A percentile compares a stretch with the other conserved stretches of the same genome.
These are phyloP conservation scores for Tetrax tetrax DNA, from an alignment of 2,113 vertebrate genomes.

Conservation along the genomic window DNA sequence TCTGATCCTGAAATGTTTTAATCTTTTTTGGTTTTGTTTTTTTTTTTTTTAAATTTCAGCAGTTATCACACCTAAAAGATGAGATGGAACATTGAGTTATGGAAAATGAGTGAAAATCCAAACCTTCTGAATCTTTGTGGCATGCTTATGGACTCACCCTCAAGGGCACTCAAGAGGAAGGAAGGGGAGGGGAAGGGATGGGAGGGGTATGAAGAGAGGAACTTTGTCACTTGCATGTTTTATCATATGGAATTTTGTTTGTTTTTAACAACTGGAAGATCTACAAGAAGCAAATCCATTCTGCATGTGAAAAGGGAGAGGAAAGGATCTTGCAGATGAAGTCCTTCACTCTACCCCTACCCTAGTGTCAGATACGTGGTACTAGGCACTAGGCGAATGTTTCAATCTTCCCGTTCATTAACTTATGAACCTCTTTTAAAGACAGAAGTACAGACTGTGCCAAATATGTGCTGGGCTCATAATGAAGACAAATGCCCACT, in stretches of 20 bases:
- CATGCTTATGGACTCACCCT: not conserved
- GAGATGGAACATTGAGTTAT: not conserved
- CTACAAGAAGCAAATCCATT: not conserved
- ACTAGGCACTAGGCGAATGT: not conserved
- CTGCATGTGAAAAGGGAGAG: not conserved
- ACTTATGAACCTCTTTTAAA: constrained; percentile 53
- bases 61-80: not conserved
- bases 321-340: not conserved
- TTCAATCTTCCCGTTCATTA: constrained; percentile 58
- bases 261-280: not conserved
- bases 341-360: not conserved
- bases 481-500: constrained; percentile 75
- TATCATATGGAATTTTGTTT: not conserved
- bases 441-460: constrained; percentile 30
- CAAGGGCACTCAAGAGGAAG: not conserved
- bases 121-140: not conserved
- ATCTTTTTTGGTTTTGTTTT: fast-evolving
- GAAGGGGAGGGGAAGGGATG: fast-evolving
- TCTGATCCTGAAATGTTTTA: not conserved
- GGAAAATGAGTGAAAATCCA: not conserved
- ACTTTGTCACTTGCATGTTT: not conserved
- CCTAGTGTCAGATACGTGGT: not conserved
- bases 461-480: constrained; percentile 34
- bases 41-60: not conserved
- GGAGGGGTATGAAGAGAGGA: not conserved